These are phyloP conservation scores for Epistrophella euchroma DNA, from an alignment of 2,888 invertebrate species.

Conservation along the genomic window DNA sequence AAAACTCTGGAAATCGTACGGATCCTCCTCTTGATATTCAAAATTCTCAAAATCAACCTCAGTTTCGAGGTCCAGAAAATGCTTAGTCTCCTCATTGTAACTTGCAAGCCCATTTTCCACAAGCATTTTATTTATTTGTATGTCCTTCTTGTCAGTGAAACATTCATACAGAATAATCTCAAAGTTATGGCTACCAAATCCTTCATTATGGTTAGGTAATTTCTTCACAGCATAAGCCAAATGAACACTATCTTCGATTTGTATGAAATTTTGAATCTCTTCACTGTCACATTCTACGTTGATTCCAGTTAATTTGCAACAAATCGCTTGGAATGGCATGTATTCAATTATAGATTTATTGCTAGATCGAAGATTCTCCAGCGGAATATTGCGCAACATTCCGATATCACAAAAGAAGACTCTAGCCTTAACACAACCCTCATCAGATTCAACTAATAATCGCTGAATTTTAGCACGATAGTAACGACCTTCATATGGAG, in stretches of 20 bases:
- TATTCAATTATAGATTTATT: slow-evolving; percentile 54
- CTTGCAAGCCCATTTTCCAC: slow-evolving; percentile 75
- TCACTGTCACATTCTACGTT: slow-evolving; percentile 56
- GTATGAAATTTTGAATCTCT: slow-evolving; percentile 30
- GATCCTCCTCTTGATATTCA: slow-evolving; percentile 40
- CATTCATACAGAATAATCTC: slow-evolving; percentile 65
- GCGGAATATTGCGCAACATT: slow-evolving; percentile 7
- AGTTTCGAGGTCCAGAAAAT: slow-evolving; percentile 75
- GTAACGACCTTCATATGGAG: slow-evolving; percentile 73
- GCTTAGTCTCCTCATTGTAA: slow-evolving; percentile 71
- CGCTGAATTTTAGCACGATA: slow-evolving; percentile 78
- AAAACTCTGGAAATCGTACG: slow-evolving; percentile 50
- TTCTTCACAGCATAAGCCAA: slow-evolving; percentile 52
- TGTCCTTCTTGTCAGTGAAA: slow-evolving; percentile 48
- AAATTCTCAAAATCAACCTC: slow-evolving; percentile 41
- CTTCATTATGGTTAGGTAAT: background rate
- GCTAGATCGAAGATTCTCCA: slow-evolving; percentile 38
- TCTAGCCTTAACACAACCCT: slow-evolving; percentile 60
- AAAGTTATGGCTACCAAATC: slow-evolving; percentile 19
- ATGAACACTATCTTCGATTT: slow-evolving; percentile 27
- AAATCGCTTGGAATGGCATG: slow-evolving; percentile 78
- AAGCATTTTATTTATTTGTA: slow-evolving; percentile 75
- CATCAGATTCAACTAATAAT: slow-evolving; percentile 55
- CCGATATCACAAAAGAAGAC: slow-evolving; percentile 65
- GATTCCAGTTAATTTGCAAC: slow-evolving; percentile 77